A percentile compares a stretch with the other conserved stretches of the same genome.
phyloP scores from a whole-genome alignment of 2,797 vertebrate species.

The Clarias laeviceps region DNA sequence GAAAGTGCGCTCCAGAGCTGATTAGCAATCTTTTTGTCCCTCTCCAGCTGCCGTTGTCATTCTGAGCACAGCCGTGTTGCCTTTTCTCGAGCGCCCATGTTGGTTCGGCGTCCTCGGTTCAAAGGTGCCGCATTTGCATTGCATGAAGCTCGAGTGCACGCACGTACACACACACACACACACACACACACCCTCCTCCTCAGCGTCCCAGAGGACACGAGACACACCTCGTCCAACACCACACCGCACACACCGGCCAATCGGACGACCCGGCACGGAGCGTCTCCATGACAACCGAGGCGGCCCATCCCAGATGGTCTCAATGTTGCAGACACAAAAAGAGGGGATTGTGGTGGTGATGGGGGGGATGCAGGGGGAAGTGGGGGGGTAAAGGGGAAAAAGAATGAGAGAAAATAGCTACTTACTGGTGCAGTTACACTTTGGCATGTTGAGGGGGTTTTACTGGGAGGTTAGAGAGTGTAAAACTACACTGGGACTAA shows the following conservation, averaged over 20 bases:
- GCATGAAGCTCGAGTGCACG: conserved; percentile 48
- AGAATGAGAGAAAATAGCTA: conserved; percentile 15
- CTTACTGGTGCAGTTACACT: conserved; percentile 36
- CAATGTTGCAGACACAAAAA: conserved; percentile 61
- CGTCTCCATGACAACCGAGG: conserved; percentile 55
- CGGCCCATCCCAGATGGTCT: conserved; percentile 61
- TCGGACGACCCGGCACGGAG: conserved; percentile 51
- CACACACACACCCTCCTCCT: neutral
- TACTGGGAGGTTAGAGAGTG: neutral
- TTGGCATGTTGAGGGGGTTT: conserved; percentile 17
- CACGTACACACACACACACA: neutral
- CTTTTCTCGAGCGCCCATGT: conserved; percentile 29
- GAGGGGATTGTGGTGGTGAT: conserved; percentile 6
- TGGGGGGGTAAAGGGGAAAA: neutral
- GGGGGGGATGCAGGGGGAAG: no score
- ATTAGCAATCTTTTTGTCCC: conserved; percentile 26
- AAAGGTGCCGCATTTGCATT: conserved; percentile 60
- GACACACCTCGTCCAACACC: conserved; percentile 54
- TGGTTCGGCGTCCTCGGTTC: conserved; percentile 44
- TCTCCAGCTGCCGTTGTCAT: conserved; percentile 36
- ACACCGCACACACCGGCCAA: conserved; percentile 53
- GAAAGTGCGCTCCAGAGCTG: conserved; percentile 13
- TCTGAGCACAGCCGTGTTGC: conserved; percentile 21
- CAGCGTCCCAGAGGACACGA: conserved; percentile 52
- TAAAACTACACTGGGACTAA: conserved; percentile 14